Evolutionary conservation across 2,888 invertebrate genomes (phyloP).

Genomic region (Plemyria rubiginata): DNA sequence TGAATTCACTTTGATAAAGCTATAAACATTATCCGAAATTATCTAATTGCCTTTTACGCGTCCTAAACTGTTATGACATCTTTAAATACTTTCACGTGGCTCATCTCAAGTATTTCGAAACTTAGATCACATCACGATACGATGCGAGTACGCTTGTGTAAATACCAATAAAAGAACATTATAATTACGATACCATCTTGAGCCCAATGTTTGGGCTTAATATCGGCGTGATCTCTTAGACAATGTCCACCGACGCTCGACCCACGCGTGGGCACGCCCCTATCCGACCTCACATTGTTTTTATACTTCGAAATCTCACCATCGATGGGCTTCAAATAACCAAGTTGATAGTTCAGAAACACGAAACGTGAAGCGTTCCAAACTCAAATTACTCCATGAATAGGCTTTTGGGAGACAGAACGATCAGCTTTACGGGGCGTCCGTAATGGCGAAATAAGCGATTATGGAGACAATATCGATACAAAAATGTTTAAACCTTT

Average conservation of each 20-base stretch:
- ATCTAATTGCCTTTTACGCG: constrained; percentile 36
- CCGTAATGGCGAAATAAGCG: constrained; percentile 40
- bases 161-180: constrained; percentile 81
- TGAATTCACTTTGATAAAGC: constrained; percentile 39
- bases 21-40: constrained; percentile 37
- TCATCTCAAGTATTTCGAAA: constrained; percentile 40
- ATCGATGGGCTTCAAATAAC: constrained; percentile 57
- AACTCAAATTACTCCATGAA: constrained; percentile 45
- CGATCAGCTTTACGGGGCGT: constrained; percentile 41
- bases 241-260: constrained; percentile 79
- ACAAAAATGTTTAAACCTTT: constrained; percentile 41
- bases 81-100: constrained; percentile 41
- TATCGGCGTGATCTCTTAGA: constrained; percentile 69
- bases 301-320: constrained; percentile 67
- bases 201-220: constrained; percentile 72
- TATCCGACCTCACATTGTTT: constrained; percentile 66
- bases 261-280: constrained; percentile 76
- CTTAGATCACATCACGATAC: constrained; percentile 43
- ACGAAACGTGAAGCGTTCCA: constrained; percentile 52
- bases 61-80: constrained; percentile 42
- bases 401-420: constrained; percentile 39
- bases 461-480: constrained; percentile 42
- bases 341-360: constrained; percentile 51
- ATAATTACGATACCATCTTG: constrained; percentile 80
- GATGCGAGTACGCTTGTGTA: constrained; percentile 57